Base-by-base conservation (phyloP, 2,113 vertebrate species). In the Fukomys damarensis region DNA sequence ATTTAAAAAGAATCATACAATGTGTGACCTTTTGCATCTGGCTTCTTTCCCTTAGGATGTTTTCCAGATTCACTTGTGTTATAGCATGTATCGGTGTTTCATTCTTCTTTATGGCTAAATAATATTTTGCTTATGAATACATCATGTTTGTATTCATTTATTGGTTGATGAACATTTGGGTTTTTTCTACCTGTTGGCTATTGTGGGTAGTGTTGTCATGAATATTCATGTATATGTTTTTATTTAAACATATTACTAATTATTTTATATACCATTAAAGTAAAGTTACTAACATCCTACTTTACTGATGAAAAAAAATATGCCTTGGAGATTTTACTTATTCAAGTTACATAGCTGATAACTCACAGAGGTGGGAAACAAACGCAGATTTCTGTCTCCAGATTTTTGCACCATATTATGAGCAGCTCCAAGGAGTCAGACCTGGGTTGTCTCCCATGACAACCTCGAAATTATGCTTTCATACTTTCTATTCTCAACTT, bases 271-370 rank as follows among this genome's bases (percentile, higher is more conserved):
- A 26, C 12, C 30, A 49, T 94, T 17, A 24, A 92, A 70, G 41
- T 54, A 52, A 28, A 46, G 24, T 68, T 83, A 79, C 81, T 96
- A 28, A 49, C 61, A 26, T 87, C 26, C 56, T 91, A 58, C 63
- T 85, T 95, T 80, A 80, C 41, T 19, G 54, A 80, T 43, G 77
- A 91, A 91, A 17, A 72, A 76, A 74, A 72, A 82, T 77, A 87
- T 24, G 28, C 30, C 24, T 66, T 65, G 14, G 58, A 76, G 32
- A 66, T 54, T 59, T 59, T 66, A 59, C 59, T 35, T 83, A 22
- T 65, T 86, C 16, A 32, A 20, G 32, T 76, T n/a, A n/a, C 26
- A 0, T 26, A 90, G 54, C n/a, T 43, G 46, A 19, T 83, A 93
- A 84, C 24, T 70, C 61, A 86, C 63, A 95, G n/a, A 52, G 66